Evolutionary conservation across 2,797 vertebrate genomes (phyloP).

Genomic region (Threskiornis aethiopicus): DNA sequence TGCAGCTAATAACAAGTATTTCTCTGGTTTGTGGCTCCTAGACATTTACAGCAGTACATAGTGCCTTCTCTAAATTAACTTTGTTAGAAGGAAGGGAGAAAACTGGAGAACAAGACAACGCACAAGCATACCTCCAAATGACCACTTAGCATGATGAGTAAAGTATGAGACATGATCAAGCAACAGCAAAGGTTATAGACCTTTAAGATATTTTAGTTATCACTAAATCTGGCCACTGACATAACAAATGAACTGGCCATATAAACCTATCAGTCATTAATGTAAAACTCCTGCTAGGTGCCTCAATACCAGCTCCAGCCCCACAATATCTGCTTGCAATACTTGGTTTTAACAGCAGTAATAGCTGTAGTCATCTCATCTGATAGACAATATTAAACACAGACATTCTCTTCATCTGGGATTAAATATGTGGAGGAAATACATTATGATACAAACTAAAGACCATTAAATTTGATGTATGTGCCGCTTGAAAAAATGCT

Average conservation of each 20-base stretch:
- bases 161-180: neutral
- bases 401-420: neutral
- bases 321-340: neutral
- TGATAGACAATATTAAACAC: neutral
- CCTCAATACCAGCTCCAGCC: neutral
- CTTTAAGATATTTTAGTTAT: neutral
- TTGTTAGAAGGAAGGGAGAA: neutral
- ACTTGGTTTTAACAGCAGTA: neutral
- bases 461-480: neutral
- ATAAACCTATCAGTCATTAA: neutral
- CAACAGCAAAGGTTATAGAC: neutral
- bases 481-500: neutral
- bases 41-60: neutral
- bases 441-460: neutral
- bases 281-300: neutral
- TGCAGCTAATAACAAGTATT: neutral
- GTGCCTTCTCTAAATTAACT: neutral
- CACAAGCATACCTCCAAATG: neutral
- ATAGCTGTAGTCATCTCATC: neutral
- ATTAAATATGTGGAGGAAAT: neutral
- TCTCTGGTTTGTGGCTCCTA: neutral
- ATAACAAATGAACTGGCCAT: neutral
- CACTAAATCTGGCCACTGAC: neutral
- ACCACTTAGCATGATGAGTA: neutral
- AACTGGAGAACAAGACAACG: neutral